A percentile compares a stretch with the other conserved stretches of the same genome.
Conservation (phyloP, 2,113 vertebrate species). For the Cardinalis cardinalis region DNA sequence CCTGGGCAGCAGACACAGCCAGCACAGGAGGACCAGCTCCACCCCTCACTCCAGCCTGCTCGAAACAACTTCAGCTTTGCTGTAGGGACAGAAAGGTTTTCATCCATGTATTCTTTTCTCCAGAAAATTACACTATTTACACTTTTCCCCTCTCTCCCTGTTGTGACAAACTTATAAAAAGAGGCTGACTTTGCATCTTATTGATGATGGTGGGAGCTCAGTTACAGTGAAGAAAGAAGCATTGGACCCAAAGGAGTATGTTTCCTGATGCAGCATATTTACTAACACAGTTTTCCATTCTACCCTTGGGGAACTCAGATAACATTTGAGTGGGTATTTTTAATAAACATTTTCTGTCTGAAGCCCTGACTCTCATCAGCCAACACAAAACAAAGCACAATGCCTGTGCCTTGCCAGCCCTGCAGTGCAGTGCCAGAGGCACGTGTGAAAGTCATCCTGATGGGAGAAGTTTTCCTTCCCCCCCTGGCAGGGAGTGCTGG, state of each 20-base stretch:
- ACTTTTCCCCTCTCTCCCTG: neutral
- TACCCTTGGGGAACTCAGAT: neutral
- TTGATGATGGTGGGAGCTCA: neutral
- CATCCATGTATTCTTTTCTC: neutral
- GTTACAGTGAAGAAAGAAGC: neutral
- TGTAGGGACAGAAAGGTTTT: neutral
- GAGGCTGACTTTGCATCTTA: neutral
- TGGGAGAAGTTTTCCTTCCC: neutral
- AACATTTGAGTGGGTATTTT: neutral
- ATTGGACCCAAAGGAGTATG: neutral
- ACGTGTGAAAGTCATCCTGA: neutral
- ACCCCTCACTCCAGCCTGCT: neutral
- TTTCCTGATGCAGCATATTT: neutral
- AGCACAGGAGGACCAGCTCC: neutral
- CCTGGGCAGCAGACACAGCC: neutral
- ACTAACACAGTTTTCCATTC: neutral
- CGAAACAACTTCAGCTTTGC: neutral
- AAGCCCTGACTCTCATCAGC: neutral
- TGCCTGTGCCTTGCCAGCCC: neutral
- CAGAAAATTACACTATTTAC: neutral
- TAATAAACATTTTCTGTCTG: neutral
- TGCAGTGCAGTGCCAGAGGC: neutral
- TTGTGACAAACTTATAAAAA: neutral
- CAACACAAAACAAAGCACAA: constrained; percentile 15
- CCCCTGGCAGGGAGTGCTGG: neutral